Base-by-base conservation (phyloP, 1,140 invertebrate species). In the Bombus confusus region DNA sequence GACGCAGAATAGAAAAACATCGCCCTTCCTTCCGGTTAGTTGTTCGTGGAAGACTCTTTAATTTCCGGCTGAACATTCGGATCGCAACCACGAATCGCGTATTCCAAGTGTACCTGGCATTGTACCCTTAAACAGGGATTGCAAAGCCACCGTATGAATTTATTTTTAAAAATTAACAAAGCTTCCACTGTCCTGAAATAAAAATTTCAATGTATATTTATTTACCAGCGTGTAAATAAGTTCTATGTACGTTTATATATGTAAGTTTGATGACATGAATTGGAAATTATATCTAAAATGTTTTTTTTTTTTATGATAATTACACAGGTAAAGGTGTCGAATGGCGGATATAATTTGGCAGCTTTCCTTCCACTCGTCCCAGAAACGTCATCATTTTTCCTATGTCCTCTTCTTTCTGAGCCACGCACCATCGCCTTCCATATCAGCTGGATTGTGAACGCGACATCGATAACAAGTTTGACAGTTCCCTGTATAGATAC, bases 41-140 rank as follows among this genome's bases (percentile, higher is more conserved):
- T 74, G 62, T 80, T 80, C 31, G 68, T n/a, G 22, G 31, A 43
- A 12, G 71, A 47, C 34, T 71, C 47, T 75, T 81, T 74, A 81
- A 75, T 86, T 86, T 76, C 79, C 71, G 72, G 71, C 72, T 39
- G 72, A 74, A 84, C 78, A 68, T 73, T 68, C 62, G 69, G n/a
- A 71, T 71, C 47, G 68, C 34, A 3, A 12, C 18, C 37, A 37
- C 15, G 15, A 25, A 52, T 72, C 52, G 41, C 25, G 12, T 25
- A 13, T 69, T 28, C 28, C n/a, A 37, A 34, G 5, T 15, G n/a
- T 28, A 22, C 52, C 69, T 13, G 62, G 47, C 28, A 34, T 28
- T 37, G 12, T n/a, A 15, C 13, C 28, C 25, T 68, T 68, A 41
- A 28, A 31, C 25, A 68, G 31, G 28, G 37, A 10, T 39, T 18